Percentiles rank a stretch among this genome's conserved stretches.
These are phyloP conservation scores for Nixonia krombeini DNA, from an alignment of 1,140 invertebrate species.

Conservation along the genomic window DNA sequence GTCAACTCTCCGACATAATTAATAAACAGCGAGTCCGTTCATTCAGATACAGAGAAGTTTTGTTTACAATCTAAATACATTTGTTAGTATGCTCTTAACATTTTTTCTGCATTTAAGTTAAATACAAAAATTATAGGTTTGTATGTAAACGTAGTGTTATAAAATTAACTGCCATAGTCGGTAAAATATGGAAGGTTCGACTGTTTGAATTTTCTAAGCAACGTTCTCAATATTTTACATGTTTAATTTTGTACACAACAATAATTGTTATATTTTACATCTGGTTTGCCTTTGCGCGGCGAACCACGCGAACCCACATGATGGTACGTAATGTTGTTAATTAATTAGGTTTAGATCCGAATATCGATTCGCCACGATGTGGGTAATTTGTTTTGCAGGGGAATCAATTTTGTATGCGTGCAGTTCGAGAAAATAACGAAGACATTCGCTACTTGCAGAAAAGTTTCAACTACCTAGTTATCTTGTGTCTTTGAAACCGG, in stretches of 20 bases:
- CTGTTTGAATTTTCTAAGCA: too few relatives aligned
- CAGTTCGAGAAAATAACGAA: neutral
- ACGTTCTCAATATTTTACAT: too few relatives aligned
- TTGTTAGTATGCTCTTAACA: too few relatives aligned
- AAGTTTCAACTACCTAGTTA: neutral
- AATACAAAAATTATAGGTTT: too few relatives aligned
- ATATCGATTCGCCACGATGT: constrained; percentile 9
- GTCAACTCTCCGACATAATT: too few relatives aligned
- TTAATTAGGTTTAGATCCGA: neutral
- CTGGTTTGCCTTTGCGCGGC: neutral
- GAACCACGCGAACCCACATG: neutral
- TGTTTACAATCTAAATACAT: too few relatives aligned
- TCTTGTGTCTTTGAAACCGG: neutral
- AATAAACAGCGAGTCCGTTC: too few relatives aligned
- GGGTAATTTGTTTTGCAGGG: constrained; percentile 10
- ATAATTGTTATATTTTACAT: neutral
- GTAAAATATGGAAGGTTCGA: too few relatives aligned
- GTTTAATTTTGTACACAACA: neutral
- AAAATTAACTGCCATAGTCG: too few relatives aligned
- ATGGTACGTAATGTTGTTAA: neutral
- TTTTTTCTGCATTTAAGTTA: too few relatives aligned
- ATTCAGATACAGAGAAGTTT: too few relatives aligned
- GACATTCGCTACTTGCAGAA: neutral
- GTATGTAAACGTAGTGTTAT: too few relatives aligned
- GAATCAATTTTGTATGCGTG: constrained; percentile 4